phyloP scores from a whole-genome alignment of 2,888 invertebrate genomes.

The Anagyrus pseudococci region DNA sequence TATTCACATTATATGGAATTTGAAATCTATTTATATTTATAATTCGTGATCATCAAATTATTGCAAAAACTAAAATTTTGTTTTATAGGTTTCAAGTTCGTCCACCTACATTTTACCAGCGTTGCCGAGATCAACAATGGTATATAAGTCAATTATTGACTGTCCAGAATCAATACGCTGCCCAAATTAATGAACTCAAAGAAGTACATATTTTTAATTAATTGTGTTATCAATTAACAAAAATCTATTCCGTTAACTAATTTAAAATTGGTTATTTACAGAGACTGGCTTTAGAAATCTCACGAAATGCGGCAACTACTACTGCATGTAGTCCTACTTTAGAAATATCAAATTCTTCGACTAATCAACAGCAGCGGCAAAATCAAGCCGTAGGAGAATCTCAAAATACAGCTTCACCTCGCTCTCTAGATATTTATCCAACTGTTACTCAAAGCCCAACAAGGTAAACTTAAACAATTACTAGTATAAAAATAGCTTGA shows the following conservation, averaged over 20 bases:
- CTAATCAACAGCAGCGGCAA: conserved; percentile 33
- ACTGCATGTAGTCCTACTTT: conserved; percentile 52
- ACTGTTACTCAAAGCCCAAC: conserved; percentile 42
- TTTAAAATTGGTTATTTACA: conserved; percentile 47
- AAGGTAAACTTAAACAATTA: conserved; percentile 41
- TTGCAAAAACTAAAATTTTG: conserved; percentile 8
- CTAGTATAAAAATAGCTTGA: background rate
- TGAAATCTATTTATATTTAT: conserved; percentile 17
- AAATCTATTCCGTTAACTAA: conserved; percentile 14
- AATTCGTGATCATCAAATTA: conserved; percentile 6
- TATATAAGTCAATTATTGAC: conserved; percentile 85
- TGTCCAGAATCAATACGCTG: conserved; percentile 79
- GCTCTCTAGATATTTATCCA: conserved; percentile 45
- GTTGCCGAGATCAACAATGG: conserved; percentile 92
- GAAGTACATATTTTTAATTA: conserved; percentile 65
- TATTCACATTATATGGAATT: too few relatives aligned
- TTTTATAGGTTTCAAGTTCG: conserved; percentile 82
- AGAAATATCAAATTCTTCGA: conserved; percentile 39
- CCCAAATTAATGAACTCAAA: conserved; percentile 85
- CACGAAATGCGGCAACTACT: conserved; percentile 71
- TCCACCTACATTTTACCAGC: conserved; percentile 92
- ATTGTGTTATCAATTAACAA: background rate
- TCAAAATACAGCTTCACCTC: conserved; percentile 42
- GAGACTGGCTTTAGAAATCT: conserved; percentile 75
- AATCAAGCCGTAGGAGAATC: conserved; percentile 44